phyloP scores from a whole-genome alignment of 2,797 vertebrate genomes.

The Cryptoprocta ferox region DNA sequence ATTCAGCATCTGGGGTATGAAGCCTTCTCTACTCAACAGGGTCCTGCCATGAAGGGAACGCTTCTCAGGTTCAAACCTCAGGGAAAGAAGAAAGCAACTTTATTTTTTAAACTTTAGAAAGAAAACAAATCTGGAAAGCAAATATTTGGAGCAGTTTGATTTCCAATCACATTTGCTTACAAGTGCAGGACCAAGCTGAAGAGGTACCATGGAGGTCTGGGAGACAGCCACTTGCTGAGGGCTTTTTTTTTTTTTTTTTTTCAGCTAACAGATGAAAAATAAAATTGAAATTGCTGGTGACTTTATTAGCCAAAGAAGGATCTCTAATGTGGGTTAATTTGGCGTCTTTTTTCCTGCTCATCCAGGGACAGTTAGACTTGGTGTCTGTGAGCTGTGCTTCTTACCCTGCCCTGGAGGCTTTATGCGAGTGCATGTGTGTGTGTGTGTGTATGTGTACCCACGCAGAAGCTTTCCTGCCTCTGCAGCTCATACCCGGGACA shows the following conservation, averaged over 20 bases:
- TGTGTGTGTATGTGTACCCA: background rate
- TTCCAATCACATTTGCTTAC: slow-evolving; percentile 45
- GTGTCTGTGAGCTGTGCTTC: background rate
- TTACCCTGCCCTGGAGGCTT: background rate
- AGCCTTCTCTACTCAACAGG: background rate
- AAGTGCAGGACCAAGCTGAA: background rate
- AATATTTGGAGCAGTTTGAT: slow-evolving; percentile 33
- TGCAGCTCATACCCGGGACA: slow-evolving; percentile 60
- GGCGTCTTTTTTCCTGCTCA: slow-evolving; percentile 57
- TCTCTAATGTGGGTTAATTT: slow-evolving; percentile 33
- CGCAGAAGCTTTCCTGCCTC: slow-evolving; percentile 52
- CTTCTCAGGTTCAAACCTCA: background rate
- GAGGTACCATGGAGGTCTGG: background rate
- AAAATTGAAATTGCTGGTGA: background rate
- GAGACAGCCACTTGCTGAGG: slow-evolving; percentile 13
- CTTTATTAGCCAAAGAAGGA: slow-evolving; percentile 4
- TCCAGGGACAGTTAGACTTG: background rate
- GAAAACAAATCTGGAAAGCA: background rate
- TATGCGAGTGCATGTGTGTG: background rate
- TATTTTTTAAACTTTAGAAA: background rate
- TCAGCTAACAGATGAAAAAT: slow-evolving; percentile 43
- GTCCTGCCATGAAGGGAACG: background rate
- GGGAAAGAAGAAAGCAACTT: background rate
- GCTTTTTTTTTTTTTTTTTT: background rate
- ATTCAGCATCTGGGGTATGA: background rate